A percentile compares a stretch with the other conserved stretches of the same genome.
Evolutionary conservation across 2,888 invertebrate species (phyloP).

Genomic region (Aphrophora alni): DNA sequence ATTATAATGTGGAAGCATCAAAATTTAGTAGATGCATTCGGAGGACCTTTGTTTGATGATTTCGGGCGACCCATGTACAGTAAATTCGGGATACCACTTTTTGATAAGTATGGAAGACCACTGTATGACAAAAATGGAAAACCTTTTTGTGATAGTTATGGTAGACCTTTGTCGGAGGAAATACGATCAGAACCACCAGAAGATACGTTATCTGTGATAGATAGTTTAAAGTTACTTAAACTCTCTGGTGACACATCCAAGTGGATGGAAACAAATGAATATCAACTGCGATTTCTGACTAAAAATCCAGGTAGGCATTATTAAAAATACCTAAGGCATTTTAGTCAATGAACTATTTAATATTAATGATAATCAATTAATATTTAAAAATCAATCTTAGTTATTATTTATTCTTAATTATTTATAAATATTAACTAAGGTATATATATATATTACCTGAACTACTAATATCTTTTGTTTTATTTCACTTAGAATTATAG

Average conservation of each 20-base stretch:
- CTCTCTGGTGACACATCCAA: slow-evolving; percentile 12
- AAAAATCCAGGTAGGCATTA: not conserved
- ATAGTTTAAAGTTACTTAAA: slow-evolving; percentile 26
- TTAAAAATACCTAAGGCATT: too few relatives aligned
- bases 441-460: too few relatives aligned
- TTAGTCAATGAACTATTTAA: too few relatives aligned
- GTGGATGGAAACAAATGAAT: slow-evolving; percentile 20
- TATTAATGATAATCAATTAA: too few relatives aligned
- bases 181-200: slow-evolving; percentile 17
- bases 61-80: slow-evolving; percentile 42
- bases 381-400: too few relatives aligned
- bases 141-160: slow-evolving; percentile 37
- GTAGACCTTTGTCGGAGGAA: slow-evolving; percentile 34
- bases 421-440: too few relatives aligned
- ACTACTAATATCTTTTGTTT: too few relatives aligned
- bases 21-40: slow-evolving; percentile 33
- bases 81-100: slow-evolving; percentile 41
- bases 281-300: not conserved
- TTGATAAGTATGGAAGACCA: slow-evolving; percentile 42
- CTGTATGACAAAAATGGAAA: slow-evolving; percentile 40
- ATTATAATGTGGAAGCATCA: slow-evolving; percentile 7
- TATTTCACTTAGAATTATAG: too few relatives aligned
- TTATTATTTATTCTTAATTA: too few relatives aligned
- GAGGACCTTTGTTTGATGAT: slow-evolving; percentile 43
- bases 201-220: slow-evolving; percentile 18